Evolutionary conservation across 2,113 vertebrate species (phyloP).

Genomic region (Erinaceus europaeus): DNA sequence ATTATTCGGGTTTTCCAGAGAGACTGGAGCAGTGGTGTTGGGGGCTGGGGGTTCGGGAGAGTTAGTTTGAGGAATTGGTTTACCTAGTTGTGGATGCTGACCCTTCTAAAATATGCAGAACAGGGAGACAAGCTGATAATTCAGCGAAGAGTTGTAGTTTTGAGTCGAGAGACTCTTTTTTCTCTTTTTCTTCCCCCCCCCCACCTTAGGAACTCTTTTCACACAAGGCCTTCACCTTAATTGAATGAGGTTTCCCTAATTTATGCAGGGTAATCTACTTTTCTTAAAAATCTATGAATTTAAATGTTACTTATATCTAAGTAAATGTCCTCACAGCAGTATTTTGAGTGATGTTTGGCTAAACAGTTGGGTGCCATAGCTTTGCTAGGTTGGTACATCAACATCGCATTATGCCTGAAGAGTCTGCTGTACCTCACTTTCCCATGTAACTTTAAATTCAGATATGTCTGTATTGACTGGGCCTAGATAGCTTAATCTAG

Average conservation of each 20-base stretch:
- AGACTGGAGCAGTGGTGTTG: background rate
- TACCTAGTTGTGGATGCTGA: background rate
- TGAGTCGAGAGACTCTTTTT: background rate
- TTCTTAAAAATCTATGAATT: background rate
- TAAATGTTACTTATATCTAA: background rate
- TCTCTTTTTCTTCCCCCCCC: no score
- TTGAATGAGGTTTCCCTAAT: background rate
- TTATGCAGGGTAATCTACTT: background rate
- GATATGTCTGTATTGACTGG: background rate
- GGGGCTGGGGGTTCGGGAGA: background rate
- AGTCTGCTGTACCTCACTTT: background rate
- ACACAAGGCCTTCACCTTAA: background rate
- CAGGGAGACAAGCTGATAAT: background rate
- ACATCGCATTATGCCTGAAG: background rate
- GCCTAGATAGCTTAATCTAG: background rate
- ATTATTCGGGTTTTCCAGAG: background rate
- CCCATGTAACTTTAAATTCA: background rate
- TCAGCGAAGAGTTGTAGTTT: background rate
- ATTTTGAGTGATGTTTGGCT: background rate
- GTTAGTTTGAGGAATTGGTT: background rate
- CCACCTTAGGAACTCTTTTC: background rate
- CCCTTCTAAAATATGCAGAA: background rate
- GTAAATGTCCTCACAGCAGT: background rate
- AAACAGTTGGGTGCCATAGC: background rate
- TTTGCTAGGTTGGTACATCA: background rate